These are phyloP conservation scores for Sylvia borin DNA, from an alignment of 2,797 vertebrate genomes.

Conservation along the genomic window DNA sequence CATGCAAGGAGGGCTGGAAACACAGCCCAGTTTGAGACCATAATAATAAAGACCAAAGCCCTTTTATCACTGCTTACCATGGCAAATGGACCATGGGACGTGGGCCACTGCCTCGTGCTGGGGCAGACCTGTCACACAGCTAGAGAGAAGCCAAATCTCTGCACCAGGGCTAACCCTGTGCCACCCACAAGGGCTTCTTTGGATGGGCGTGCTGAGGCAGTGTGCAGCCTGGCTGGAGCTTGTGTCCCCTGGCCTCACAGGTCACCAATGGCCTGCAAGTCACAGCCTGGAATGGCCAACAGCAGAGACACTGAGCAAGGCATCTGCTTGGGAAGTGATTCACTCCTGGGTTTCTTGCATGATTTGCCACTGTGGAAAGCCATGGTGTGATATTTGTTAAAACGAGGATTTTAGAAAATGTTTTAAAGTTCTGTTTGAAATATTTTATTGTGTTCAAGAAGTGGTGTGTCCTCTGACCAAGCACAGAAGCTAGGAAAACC, in stretches of 20 bases:
- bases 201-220: not conserved
- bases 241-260: not conserved
- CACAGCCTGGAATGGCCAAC: not conserved
- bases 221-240: not conserved
- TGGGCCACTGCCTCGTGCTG: rapidly evolving
- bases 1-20: not conserved
- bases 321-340: not conserved
- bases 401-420: not conserved
- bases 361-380: not conserved
- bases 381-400: not conserved
- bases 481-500: not conserved
- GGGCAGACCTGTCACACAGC: not conserved
- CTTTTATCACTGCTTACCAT: not conserved
- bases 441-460: not conserved
- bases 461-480: not conserved
- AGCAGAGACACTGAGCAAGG: not conserved
- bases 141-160: not conserved
- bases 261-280: not conserved
- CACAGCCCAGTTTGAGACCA: rapidly evolving
- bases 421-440: not conserved
- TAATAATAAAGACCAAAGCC: not conserved
- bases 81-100: not conserved
- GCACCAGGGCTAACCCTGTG: not conserved
- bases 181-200: not conserved
- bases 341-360: not conserved